A percentile compares a stretch with the other conserved stretches of the same genome.
Conservation (phyloP, 2,797 vertebrate genomes). For the Sebastes hubbsi region DNA sequence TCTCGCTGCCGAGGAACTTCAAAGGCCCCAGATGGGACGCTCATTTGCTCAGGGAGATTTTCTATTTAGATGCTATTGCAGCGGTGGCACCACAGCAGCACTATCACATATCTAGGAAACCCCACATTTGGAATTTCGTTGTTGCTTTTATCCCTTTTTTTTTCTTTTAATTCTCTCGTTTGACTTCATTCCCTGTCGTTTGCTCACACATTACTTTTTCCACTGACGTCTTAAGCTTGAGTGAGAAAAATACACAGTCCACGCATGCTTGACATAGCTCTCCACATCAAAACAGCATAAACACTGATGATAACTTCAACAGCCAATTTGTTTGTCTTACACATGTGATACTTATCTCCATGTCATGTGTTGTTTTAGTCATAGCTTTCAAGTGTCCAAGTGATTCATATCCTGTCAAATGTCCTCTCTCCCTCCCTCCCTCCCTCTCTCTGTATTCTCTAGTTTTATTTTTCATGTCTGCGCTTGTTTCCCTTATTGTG, state of each 20-base stretch:
- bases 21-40: conserved; percentile 77
- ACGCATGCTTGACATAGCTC: conserved; percentile 46
- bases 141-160: neutral
- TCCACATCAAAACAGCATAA: conserved; percentile 68
- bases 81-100: conserved; percentile 60
- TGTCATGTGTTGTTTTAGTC: conserved; percentile 53
- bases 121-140: conserved; percentile 22
- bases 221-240: conserved; percentile 22
- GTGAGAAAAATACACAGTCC: conserved; percentile 41
- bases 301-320: conserved; percentile 49
- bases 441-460: neutral
- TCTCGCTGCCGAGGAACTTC: conserved; percentile 78
- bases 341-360: conserved; percentile 57
- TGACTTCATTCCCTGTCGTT: conserved; percentile 20
- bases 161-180: neutral
- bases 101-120: conserved; percentile 51
- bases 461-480: neutral
- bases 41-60: conserved; percentile 78
- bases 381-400: conserved; percentile 59
- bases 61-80: conserved; percentile 79
- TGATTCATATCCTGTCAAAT: conserved; percentile 58
- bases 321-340: conserved; percentile 59
- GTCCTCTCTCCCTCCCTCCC: neutral
- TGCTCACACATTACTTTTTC: neutral
- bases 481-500: neutral